Percentiles rank a stretch among this genome's conserved stretches.
phyloP scores from a whole-genome alignment of 2,888 invertebrate species.

The Polyploca ridens region DNA sequence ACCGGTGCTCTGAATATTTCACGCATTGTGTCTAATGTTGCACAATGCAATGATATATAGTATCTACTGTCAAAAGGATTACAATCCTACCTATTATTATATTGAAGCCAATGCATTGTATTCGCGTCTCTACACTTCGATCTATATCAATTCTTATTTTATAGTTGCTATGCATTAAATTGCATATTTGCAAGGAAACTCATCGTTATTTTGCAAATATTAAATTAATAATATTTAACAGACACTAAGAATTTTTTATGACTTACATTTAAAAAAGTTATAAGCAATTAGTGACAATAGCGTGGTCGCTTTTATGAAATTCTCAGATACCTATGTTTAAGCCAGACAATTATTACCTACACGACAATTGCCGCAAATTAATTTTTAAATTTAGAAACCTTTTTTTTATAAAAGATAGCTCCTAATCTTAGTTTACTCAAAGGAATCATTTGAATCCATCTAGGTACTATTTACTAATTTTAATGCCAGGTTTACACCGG shows the following conservation, averaged over 20 bases:
- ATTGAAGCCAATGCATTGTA: background rate
- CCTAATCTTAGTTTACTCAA: slow-evolving; percentile 44
- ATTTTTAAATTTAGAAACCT: background rate
- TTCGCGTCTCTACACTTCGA: background rate
- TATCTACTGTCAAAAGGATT: slow-evolving; percentile 3
- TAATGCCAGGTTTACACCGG: background rate
- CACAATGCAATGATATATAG: background rate
- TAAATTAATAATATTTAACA: background rate
- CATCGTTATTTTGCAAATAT: background rate
- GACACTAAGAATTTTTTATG: background rate
- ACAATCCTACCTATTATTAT: background rate
- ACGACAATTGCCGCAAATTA: slow-evolving; percentile 24
- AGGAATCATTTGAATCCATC: slow-evolving; percentile 45
- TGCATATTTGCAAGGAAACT: background rate
- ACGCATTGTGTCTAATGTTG: background rate
- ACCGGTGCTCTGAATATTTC: background rate
- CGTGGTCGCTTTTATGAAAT: background rate
- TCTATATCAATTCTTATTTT: background rate
- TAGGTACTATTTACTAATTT: background rate
- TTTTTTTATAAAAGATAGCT: slow-evolving; percentile 33
- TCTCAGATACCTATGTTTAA: slow-evolving; percentile 36
- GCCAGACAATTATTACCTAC: slow-evolving; percentile 33
- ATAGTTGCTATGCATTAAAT: background rate
- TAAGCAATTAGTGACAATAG: background rate
- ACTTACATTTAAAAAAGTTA: background rate